Percentiles rank a stretch among this genome's conserved stretches.
phyloP scores from a whole-genome alignment of 2,888 invertebrate species.

The Morpho achilles region DNA sequence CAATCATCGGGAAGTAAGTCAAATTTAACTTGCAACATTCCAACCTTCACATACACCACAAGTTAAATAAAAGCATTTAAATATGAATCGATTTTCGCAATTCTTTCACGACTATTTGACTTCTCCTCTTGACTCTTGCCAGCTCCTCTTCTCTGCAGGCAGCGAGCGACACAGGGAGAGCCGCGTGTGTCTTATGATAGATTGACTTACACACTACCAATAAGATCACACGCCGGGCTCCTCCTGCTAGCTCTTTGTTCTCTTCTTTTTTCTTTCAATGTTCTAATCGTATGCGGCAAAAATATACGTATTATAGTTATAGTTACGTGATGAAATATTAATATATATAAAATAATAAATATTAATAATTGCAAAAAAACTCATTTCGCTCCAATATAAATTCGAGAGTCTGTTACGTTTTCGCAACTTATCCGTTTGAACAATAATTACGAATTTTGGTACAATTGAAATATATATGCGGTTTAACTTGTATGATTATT shows the following conservation, averaged over 20 bases:
- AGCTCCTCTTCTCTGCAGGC: constrained; percentile 3
- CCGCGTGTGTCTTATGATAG: constrained; percentile 80
- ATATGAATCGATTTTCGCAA: too few relatives aligned
- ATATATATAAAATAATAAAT: too few relatives aligned
- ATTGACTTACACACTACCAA: constrained; percentile 75
- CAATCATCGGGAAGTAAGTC: too few relatives aligned
- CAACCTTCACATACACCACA: too few relatives aligned
- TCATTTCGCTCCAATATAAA: too few relatives aligned
- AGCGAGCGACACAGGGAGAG: constrained; percentile 50
- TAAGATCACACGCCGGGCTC: constrained; percentile 79
- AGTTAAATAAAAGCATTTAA: too few relatives aligned
- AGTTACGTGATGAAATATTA: not conserved
- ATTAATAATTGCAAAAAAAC: not conserved
- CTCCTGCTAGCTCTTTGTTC: constrained; percentile 28
- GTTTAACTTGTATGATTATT: too few relatives aligned
- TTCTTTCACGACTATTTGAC: not conserved
- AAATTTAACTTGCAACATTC: too few relatives aligned
- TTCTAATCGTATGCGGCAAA: not conserved
- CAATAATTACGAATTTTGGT: too few relatives aligned
- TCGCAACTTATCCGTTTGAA: too few relatives aligned
- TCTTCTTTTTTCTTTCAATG: constrained; percentile 1
- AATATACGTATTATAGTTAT: not conserved
- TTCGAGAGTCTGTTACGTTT: too few relatives aligned
- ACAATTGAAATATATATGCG: too few relatives aligned
- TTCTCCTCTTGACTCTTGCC: not conserved